A percentile compares a stretch with the other conserved stretches of the same genome.
Conservation (phyloP, 1,140 invertebrate genomes). For the Bursaphelenchus mucronatus region DNA sequence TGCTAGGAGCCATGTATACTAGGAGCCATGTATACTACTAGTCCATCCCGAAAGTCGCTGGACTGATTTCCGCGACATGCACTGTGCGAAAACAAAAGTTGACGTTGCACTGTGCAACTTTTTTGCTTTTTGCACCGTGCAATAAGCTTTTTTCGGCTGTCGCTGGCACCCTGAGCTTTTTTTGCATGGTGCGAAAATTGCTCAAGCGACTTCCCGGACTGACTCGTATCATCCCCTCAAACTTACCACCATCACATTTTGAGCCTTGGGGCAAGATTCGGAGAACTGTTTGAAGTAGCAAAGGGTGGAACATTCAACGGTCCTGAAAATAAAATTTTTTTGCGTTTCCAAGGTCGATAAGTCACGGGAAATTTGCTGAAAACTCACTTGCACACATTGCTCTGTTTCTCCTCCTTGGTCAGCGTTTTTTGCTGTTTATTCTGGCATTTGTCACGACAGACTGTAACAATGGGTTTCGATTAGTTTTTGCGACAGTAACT, state of each 20-base stretch:
- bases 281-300: slow-evolving; percentile 53
- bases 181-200: too few species aligned
- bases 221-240: neutral
- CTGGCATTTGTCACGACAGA: slow-evolving; percentile 40
- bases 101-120: too few species aligned
- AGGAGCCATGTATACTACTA: too few species aligned
- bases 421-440: slow-evolving; percentile 40
- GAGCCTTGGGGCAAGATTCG: slow-evolving; percentile 41
- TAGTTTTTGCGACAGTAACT: neutral
- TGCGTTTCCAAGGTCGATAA: neutral
- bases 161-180: too few species aligned
- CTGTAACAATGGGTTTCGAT: slow-evolving; percentile 17
- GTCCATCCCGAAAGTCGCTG: too few species aligned
- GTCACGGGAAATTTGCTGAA: neutral
- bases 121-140: too few species aligned
- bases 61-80: too few species aligned
- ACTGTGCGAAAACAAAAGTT: too few species aligned
- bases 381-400: slow-evolving; percentile 48
- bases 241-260: slow-evolving; percentile 46
- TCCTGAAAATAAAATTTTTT: slow-evolving; percentile 29
- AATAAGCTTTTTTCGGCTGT: too few species aligned
- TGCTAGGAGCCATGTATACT: too few species aligned
- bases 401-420: slow-evolving; percentile 46
- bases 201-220: slow-evolving; percentile 8
- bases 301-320: slow-evolving; percentile 50